A percentile compares a stretch with the other conserved stretches of the same genome.
phyloP scores from a whole-genome alignment of 2,888 invertebrate genomes.

The Brenthis hecate region DNA sequence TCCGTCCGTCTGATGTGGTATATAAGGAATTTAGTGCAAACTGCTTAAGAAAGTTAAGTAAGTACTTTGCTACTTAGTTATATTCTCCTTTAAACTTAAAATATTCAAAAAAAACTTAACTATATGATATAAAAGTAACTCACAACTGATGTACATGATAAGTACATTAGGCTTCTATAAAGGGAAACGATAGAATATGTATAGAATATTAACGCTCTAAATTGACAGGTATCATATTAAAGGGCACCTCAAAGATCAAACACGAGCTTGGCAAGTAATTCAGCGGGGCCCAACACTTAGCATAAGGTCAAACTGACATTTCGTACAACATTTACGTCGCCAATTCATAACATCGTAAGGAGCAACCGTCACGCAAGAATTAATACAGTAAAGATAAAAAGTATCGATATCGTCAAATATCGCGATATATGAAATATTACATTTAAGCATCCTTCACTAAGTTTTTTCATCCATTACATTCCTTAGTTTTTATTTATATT shows the following conservation, averaged over 20 bases:
- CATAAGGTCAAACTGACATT: constrained; percentile 82
- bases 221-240: constrained; percentile 70
- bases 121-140: no score
- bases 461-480: no score
- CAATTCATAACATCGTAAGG: constrained; percentile 60
- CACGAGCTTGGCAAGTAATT: constrained; percentile 63
- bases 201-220: constrained; percentile 49
- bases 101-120: no score
- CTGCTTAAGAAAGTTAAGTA: no score
- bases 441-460: no score
- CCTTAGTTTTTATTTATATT: no score
- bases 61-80: no score
- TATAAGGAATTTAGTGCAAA: no score
- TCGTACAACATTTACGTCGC: constrained; percentile 69
- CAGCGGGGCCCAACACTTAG: constrained; percentile 64
- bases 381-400: constrained; percentile 50
- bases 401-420: constrained; percentile 33
- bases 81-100: no score
- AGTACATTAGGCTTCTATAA: neutral
- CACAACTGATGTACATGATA: neutral
- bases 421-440: no score
- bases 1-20: constrained; percentile 19
- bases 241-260: constrained; percentile 76
- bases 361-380: constrained; percentile 61
- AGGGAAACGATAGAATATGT: constrained; percentile 10